Evolutionary conservation across 2,888 invertebrate genomes (phyloP).

Genomic region (Machimus atricapillus): DNA sequence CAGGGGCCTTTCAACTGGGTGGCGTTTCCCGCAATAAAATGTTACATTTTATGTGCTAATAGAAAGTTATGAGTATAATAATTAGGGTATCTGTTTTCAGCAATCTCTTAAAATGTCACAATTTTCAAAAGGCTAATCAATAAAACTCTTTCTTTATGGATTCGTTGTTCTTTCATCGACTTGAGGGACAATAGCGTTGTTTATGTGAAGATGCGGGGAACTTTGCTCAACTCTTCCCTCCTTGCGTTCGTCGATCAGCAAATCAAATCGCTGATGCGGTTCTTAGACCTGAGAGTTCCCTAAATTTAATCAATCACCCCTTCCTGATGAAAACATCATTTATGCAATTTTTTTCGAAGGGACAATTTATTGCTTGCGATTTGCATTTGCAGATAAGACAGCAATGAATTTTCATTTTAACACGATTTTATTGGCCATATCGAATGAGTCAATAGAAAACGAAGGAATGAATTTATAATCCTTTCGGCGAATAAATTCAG

Average conservation of each 20-base stretch:
- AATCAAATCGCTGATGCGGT: not conserved
- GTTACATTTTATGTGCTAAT: slow-evolving; percentile 45
- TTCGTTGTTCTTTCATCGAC: not conserved
- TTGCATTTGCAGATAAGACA: not conserved
- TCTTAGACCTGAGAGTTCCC: not conserved
- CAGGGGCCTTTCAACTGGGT: not conserved
- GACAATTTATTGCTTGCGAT: not conserved
- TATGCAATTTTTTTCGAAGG: not conserved
- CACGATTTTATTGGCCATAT: slow-evolving; percentile 45
- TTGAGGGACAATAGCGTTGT: not conserved
- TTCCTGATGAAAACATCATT: slow-evolving; percentile 25
- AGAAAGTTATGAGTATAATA: slow-evolving; percentile 43
- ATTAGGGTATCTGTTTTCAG: slow-evolving; percentile 16
- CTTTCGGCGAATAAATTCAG: not conserved
- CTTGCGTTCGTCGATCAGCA: not conserved
- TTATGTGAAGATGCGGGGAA: slow-evolving; percentile 6
- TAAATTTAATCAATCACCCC: not conserved
- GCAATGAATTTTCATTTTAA: slow-evolving; percentile 21
- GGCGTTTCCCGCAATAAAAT: slow-evolving; percentile 37
- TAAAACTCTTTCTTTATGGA: slow-evolving; percentile 29
- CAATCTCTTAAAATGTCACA: not conserved
- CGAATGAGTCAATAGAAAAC: slow-evolving; percentile 10
- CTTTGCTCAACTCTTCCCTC: not conserved
- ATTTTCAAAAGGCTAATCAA: slow-evolving; percentile 31
- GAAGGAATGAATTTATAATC: not conserved